Base-by-base conservation (phyloP, 1,140 invertebrate genomes). In the Drosophila tsacasi region DNA sequence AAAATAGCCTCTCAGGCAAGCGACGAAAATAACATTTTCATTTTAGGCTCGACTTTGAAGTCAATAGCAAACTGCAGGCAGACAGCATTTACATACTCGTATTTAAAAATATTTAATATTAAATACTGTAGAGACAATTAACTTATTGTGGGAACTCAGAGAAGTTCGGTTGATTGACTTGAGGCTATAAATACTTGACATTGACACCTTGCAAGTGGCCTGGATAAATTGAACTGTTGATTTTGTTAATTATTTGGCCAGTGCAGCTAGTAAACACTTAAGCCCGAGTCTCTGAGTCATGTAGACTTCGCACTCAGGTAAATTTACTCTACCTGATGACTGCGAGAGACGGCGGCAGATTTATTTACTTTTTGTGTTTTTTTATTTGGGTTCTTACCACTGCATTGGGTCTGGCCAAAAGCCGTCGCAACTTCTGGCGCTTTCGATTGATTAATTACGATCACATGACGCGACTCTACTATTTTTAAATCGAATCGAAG, bases 131-230 rank as follows among this genome's bases (percentile, higher is more conserved):
- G 4, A 23, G n/a, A 17, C 17, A 35, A 10, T 27, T 1, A 17
- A n/a, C 13, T 32, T 62, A 5, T 52, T 32, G 19, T 58, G 35
- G 35, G 13, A 42, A 25, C 19, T 7, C 13, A 10, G 63, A 62
- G 25, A 35, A 69, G 42, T 30, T 55, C 64, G 25, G 23, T 13
- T 72, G 66, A 60, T 50, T 72, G 54, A 40, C 23, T 60, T 60
- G 27, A 23, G 67, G 69, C 44, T 49, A 72, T 72, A 42, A 60
- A 60, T 37, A 35, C 46, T 50, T 78, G 65, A 69, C 64, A 83
- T 89, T 89, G 85, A 89, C 83, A 89, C 83, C 80, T 83, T 61
- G 19, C 30, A 42, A 71, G 49, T 73, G 83, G 52, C 55, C 80
- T 60, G 69, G 47, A 71, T 78, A 79, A 68, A 76, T 57, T 60